Conservation (phyloP, 2,888 invertebrate species). For the Thereva unica region DNA sequence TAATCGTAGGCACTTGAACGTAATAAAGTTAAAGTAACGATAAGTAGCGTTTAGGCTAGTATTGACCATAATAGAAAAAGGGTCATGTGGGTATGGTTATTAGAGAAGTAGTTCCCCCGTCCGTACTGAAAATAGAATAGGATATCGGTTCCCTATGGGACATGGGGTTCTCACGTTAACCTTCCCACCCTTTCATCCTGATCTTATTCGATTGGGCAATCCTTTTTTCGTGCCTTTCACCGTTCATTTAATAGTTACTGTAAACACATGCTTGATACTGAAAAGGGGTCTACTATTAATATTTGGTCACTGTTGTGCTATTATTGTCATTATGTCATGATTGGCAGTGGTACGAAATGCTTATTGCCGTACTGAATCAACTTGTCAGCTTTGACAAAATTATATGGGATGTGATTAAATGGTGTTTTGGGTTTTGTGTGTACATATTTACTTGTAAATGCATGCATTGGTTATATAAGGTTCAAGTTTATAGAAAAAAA, state of each 20-base stretch:
- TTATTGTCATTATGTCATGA: slow-evolving; percentile 5
- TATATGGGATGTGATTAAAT: no score
- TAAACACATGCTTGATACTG: background rate
- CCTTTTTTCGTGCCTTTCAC: slow-evolving; percentile 3
- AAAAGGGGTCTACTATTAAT: slow-evolving; percentile 4
- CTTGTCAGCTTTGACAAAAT: no score
- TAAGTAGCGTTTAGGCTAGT: slow-evolving; percentile 26
- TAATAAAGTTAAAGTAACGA: slow-evolving; percentile 29
- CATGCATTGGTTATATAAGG: no score
- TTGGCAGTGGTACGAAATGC: slow-evolving; percentile 8
- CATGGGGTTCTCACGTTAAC: no score
- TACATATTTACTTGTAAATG: no score
- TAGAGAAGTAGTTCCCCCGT: slow-evolving; percentile 16
- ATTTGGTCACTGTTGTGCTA: slow-evolving; percentile 2
- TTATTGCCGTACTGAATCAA: background rate
- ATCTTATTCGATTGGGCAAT: slow-evolving; percentile 19
- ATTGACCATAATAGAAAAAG: slow-evolving; percentile 27
- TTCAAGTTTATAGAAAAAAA: no score
- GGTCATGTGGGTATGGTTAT: slow-evolving; percentile 12
- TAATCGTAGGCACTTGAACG: slow-evolving; percentile 24
- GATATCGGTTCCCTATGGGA: background rate
- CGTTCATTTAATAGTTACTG: slow-evolving; percentile 12
- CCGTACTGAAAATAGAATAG: slow-evolving; percentile 9
- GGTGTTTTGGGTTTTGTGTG: no score
- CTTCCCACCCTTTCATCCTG: background rate